These are phyloP conservation scores for Lepidocyrtinus sp. DNA, from an alignment of 2,888 invertebrate species.

Conservation along the genomic window DNA sequence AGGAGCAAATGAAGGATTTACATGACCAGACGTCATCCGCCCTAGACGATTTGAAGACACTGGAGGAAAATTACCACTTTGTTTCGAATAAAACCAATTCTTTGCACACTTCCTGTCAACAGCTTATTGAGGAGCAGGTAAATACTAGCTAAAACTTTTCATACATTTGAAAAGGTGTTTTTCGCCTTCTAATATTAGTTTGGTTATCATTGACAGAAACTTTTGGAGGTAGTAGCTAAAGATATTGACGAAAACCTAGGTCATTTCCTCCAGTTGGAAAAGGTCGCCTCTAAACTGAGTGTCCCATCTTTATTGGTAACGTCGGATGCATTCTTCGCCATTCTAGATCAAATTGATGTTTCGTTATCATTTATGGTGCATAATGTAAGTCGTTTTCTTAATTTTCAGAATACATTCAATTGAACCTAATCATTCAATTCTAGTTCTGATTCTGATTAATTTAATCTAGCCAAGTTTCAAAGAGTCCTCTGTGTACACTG, in stretches of 20 bases:
- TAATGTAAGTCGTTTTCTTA: conserved; percentile 79
- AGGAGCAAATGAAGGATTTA: conserved; percentile 80
- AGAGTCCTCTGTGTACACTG: conserved; percentile 86
- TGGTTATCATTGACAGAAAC: conserved; percentile 75
- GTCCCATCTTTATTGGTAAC: conserved; percentile 87
- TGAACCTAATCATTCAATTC: not conserved
- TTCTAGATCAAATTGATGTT: conserved; percentile 87
- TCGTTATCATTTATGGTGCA: conserved; percentile 87
- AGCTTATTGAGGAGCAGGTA: conserved; percentile 87
- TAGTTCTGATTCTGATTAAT: conserved; percentile 56
- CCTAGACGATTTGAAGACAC: conserved; percentile 80
- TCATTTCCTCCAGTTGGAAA: conserved; percentile 89
- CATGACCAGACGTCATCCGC: conserved; percentile 78
- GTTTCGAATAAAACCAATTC: conserved; percentile 95
- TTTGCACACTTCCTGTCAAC: conserved; percentile 91
- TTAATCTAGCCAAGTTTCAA: conserved; percentile 83
- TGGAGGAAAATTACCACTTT: conserved; percentile 85
- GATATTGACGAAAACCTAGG: conserved; percentile 85
- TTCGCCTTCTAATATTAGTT: too few species aligned
- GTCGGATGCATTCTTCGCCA: conserved; percentile 86
- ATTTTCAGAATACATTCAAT: not conserved
- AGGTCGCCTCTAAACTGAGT: conserved; percentile 84
- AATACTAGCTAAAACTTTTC: too few species aligned
- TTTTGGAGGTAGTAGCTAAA: conserved; percentile 84
- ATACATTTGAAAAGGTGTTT: too few species aligned